A percentile compares a stretch with the other conserved stretches of the same genome.
Evolutionary conservation across 2,888 invertebrate species (phyloP).

Genomic region (Scaptomyza tumidula): DNA sequence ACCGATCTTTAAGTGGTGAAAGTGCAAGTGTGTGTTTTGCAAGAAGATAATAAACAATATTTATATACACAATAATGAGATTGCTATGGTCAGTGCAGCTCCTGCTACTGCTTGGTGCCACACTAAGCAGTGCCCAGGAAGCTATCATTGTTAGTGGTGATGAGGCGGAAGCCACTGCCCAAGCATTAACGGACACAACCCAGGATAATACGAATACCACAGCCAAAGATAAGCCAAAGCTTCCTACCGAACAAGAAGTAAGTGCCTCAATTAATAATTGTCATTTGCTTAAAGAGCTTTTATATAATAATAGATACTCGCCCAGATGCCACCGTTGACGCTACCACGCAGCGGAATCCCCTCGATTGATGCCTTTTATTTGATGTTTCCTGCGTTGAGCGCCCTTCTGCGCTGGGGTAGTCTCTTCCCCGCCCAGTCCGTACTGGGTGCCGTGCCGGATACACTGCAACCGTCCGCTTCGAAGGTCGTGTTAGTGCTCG

Average conservation of each 20-base stretch:
- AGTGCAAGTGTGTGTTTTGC: slow-evolving; percentile 17
- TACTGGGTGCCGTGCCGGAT: slow-evolving; percentile 61
- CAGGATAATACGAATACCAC: neutral
- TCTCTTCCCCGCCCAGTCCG: slow-evolving; percentile 55
- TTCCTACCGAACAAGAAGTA: slow-evolving; percentile 43
- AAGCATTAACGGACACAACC: slow-evolving; percentile 8
- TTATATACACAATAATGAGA: slow-evolving; percentile 49
- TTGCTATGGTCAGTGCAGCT: slow-evolving; percentile 32
- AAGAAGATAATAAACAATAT: neutral
- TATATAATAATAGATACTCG: slow-evolving; percentile 50
- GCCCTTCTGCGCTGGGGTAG: slow-evolving; percentile 66
- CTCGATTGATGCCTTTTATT: slow-evolving; percentile 42
- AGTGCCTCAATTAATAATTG: slow-evolving; percentile 1
- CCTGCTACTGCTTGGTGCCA: slow-evolving; percentile 42
- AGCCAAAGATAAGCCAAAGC: neutral
- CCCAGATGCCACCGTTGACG: slow-evolving; percentile 51
- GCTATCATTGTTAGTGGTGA: slow-evolving; percentile 18
- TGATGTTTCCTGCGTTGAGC: slow-evolving; percentile 69
- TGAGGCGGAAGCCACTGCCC: slow-evolving; percentile 19
- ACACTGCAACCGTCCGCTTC: slow-evolving; percentile 55
- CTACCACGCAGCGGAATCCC: slow-evolving; percentile 42
- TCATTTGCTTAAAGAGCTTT: neutral
- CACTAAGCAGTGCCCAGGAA: slow-evolving; percentile 39
- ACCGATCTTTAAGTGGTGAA: slow-evolving; percentile 11
- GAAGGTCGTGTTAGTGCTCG: slow-evolving; percentile 77